These are phyloP conservation scores for Megaceryle torquata DNA, from an alignment of 2,113 vertebrate genomes.

Conservation along the genomic window DNA sequence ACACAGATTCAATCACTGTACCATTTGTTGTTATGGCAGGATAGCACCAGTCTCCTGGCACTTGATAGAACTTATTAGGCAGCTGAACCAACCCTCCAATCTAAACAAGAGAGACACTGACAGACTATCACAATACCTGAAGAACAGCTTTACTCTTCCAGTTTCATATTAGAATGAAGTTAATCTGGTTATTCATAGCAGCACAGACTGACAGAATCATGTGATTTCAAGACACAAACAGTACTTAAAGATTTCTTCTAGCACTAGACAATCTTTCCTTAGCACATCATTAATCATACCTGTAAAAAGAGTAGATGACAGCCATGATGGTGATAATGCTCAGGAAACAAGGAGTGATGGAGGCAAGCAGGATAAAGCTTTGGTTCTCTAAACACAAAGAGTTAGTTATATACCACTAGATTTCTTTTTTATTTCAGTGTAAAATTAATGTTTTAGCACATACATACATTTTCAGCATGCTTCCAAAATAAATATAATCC, in stretches of 20 bases:
- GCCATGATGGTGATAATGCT: neutral
- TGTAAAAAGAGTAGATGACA: conserved; percentile 28
- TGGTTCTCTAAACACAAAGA: conserved; percentile 8
- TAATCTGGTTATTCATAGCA: neutral
- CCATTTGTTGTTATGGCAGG: neutral
- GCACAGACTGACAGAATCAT: neutral
- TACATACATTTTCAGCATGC: neutral
- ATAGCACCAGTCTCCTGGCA: neutral
- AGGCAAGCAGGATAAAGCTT: fast-evolving
- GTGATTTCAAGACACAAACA: neutral
- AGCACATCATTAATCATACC: conserved; percentile 45
- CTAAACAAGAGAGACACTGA: neutral
- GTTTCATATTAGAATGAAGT: neutral
- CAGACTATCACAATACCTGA: neutral
- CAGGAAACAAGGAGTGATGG: neutral
- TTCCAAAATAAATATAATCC: neutral
- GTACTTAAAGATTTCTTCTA: neutral
- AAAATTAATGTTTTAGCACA: neutral
- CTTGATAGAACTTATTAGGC: neutral
- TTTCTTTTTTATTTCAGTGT: neutral
- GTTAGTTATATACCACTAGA: neutral
- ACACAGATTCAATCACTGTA: neutral
- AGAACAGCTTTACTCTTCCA: neutral
- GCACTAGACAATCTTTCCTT: neutral
- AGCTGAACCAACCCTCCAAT: neutral